Evolutionary conservation across 64 coral and sea anemone species (phyloP).

Genomic region (Trachythela sp.): DNA sequence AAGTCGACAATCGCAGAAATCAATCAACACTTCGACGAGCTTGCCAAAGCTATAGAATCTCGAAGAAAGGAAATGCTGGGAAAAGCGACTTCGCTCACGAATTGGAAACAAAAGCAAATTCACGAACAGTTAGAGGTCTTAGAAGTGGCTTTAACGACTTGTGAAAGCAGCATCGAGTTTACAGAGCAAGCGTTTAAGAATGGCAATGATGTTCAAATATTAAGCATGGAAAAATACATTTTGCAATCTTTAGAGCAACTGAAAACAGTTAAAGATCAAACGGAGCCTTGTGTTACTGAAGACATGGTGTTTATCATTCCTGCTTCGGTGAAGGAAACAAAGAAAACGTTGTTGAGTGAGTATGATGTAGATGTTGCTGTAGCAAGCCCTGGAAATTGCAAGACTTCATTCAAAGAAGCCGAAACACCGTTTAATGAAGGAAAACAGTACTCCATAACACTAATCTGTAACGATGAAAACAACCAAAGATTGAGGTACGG

Average conservation of each 20-base stretch:
- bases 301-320: not conserved
- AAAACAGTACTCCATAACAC: not conserved
- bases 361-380: not conserved
- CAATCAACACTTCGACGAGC: not conserved
- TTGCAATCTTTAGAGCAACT: not conserved
- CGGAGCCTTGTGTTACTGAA: not conserved
- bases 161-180: not conserved
- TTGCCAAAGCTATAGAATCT: no score
- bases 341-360: not conserved
- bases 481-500: not conserved
- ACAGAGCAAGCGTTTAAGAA: no score
- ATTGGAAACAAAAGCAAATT: not conserved
- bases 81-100: no score
- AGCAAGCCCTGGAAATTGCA: not conserved
- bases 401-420: not conserved
- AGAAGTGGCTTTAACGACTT: not conserved
- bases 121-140: not conserved
- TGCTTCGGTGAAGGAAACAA: not conserved
- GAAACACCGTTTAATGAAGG: not conserved
- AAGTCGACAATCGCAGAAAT: not conserved
- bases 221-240: slow-evolving; percentile 13
- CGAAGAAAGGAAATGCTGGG: no score
- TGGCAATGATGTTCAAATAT: not conserved
- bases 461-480: not conserved
- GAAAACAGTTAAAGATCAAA: not conserved